A percentile compares a stretch with the other conserved stretches of the same genome.
Evolutionary conservation across 2,797 vertebrate genomes (phyloP).

Genomic region (Gymnoscopelus braueri): DNA sequence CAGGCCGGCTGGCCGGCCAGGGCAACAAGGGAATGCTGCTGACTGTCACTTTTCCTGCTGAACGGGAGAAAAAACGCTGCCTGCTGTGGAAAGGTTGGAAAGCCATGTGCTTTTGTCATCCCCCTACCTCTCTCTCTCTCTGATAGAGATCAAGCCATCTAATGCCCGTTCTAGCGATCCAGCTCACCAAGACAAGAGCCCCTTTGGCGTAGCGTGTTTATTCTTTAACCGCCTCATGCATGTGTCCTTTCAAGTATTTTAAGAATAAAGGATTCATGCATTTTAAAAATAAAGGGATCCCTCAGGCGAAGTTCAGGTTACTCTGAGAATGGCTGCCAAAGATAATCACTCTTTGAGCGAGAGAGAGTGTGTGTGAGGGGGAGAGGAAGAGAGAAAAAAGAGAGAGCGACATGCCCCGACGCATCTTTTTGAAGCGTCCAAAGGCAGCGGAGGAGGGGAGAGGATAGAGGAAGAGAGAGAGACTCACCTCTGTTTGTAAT

Average conservation of each 20-base stretch:
- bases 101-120: slow-evolving; percentile 38
- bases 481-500: slow-evolving; percentile 72
- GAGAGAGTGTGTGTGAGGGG: background rate
- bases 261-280: slow-evolving; percentile 35
- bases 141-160: slow-evolving; percentile 48
- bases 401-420: slow-evolving; percentile 46
- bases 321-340: slow-evolving; percentile 51
- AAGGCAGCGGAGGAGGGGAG: slow-evolving; percentile 26
- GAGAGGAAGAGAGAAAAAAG: background rate
- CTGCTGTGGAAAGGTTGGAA: slow-evolving; percentile 57
- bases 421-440: slow-evolving; percentile 63
- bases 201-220: slow-evolving; percentile 1
- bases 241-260: slow-evolving; percentile 40
- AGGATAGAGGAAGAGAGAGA: slow-evolving; percentile 41
- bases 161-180: slow-evolving; percentile 45
- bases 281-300: slow-evolving; percentile 52
- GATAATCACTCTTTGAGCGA: slow-evolving; percentile 57
- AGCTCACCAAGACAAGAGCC: slow-evolving; percentile 19
- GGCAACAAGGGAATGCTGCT: slow-evolving; percentile 63
- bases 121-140: slow-evolving; percentile 10
- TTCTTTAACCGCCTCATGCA: slow-evolving; percentile 11
- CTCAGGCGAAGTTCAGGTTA: slow-evolving; percentile 53
- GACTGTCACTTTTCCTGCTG: slow-evolving; percentile 76
- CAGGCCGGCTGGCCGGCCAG: slow-evolving; percentile 25
- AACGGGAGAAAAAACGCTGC: slow-evolving; percentile 60